A percentile compares a stretch with the other conserved stretches of the same genome.
Evolutionary conservation across 2,113 vertebrate species (phyloP).

Genomic region (Oryzias woworae): DNA sequence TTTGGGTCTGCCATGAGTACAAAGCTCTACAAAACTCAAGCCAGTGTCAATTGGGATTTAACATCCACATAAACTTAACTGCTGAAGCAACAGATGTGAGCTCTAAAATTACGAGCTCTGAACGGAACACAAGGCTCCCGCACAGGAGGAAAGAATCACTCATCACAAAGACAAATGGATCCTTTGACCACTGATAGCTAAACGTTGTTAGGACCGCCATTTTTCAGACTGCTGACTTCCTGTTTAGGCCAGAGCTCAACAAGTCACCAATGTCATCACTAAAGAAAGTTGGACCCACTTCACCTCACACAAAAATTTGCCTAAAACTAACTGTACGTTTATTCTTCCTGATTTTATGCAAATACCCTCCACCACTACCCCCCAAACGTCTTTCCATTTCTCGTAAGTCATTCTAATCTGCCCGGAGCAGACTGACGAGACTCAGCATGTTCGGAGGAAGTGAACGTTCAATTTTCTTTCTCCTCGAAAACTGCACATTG

Average conservation of each 20-base stretch:
- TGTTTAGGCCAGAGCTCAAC: constrained; percentile 54
- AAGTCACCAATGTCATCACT: constrained; percentile 53
- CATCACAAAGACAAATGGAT: constrained; percentile 66
- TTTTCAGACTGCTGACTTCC: constrained; percentile 60
- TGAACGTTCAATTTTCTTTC: constrained; percentile 60
- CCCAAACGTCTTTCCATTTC: constrained; percentile 34
- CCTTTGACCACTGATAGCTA: constrained; percentile 45
- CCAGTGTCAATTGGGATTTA: neutral
- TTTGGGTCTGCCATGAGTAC: too few species aligned
- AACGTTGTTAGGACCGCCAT: constrained; percentile 37
- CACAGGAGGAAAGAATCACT: constrained; percentile 68
- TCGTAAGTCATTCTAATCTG: constrained; percentile 70
- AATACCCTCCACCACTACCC: constrained; percentile 29
- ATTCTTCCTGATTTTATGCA: constrained; percentile 30
- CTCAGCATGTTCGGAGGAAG: constrained; percentile 69
- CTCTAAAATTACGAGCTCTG: constrained; percentile 47
- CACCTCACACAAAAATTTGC: constrained; percentile 64
- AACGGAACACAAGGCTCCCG: constrained; percentile 27
- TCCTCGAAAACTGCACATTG: constrained; percentile 52
- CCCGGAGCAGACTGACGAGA: constrained; percentile 60
- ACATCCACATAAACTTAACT: neutral
- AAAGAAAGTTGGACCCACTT: constrained; percentile 52
- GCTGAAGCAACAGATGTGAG: constrained; percentile 17
- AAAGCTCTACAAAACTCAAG: too few species aligned
- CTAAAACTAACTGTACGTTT: constrained; percentile 60